Base-by-base conservation (phyloP, 2,797 vertebrate species). In the Urophycis tenuis region DNA sequence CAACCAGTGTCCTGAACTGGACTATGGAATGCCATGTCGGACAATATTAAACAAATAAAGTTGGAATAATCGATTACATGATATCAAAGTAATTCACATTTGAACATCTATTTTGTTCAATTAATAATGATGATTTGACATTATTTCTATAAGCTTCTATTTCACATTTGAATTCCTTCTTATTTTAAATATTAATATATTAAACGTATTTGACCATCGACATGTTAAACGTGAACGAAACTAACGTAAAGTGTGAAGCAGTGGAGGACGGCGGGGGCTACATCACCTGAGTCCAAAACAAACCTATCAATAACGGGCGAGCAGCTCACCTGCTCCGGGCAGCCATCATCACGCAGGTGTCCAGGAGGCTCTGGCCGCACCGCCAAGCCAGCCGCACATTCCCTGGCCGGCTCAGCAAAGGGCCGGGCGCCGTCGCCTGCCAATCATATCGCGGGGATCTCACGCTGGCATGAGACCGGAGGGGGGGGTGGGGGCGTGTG, bases 401-500 rank as follows among this genome's bases (percentile, higher is more conserved):
- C 41, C 41, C 41, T 45, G 41, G 41, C 41, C 15, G 41, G 41
- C 41, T 4, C 22, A 10, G 53, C 53, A 9, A 10, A 60, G 53
- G n/a, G 19, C 53, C 8, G 53, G 22, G 22, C 53, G 5, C 5
- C 39, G 11, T 19, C 53, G n/a, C 11, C 53, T 60, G 53, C 53
- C 53, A 60, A 60, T 60, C 22, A 25, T 10, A 25, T 60, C 6
- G 53, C 53, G 25, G n/a, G 53, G n/a, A 60, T 60, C 49, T 60
- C 53, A 60, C 53, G 9, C 53, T 60, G 53, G 8, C 2, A 9
- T 60, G 53, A 60, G 22, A 25, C 22, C 39, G 39, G 71, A 60
- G 74, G 81, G 74, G 81, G 87, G 87, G 85, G 73, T 77, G 79
- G 81, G 75, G 79, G 75, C 29, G 71, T 15, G 80, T 74, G 82